These are phyloP conservation scores for Pseudocheirus occidentalis DNA, from an alignment of 2,797 vertebrate genomes.

Conservation along the genomic window DNA sequence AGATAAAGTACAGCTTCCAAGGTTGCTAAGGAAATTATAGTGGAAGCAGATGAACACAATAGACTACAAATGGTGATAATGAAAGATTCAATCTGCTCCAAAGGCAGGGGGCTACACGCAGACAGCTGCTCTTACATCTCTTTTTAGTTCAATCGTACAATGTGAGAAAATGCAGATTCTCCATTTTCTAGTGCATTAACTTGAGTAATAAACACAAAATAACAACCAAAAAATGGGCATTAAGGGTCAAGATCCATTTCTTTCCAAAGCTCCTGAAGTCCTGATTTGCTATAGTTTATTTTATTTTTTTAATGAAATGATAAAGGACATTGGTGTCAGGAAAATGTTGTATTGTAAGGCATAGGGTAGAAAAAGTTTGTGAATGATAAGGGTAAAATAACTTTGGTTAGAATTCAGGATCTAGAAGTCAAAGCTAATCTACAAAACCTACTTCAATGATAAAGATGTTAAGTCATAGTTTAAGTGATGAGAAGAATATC, in stretches of 20 bases:
- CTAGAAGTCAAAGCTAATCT: conserved; percentile 1
- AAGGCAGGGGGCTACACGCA: conserved; percentile 38
- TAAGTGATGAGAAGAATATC: conserved; percentile 10
- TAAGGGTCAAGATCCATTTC: neutral
- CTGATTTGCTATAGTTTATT: neutral
- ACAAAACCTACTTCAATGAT: neutral
- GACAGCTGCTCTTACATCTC: conserved; percentile 58
- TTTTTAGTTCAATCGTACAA: conserved; percentile 36
- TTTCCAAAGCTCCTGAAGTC: neutral
- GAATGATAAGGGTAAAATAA: neutral
- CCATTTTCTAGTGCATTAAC: conserved; percentile 16
- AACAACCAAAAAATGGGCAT: conserved; percentile 19
- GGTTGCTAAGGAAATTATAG: conserved; percentile 58
- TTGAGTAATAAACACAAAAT: conserved; percentile 35
- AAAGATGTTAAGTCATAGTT: neutral
- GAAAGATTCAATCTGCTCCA: conserved; percentile 65
- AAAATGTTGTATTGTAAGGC: neutral
- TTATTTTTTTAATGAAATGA: conserved; percentile 44
- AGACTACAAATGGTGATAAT: conserved; percentile 56
- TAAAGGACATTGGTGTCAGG: conserved; percentile 35
- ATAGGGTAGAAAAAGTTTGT: neutral
- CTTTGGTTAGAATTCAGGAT: neutral
- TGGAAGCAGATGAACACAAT: conserved; percentile 47
- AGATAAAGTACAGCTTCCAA: conserved; percentile 47
- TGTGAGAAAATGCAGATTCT: conserved; percentile 42